These are phyloP conservation scores for Parauchenoglanis ngamensis DNA, from an alignment of 2,797 vertebrate genomes.

Conservation along the genomic window DNA sequence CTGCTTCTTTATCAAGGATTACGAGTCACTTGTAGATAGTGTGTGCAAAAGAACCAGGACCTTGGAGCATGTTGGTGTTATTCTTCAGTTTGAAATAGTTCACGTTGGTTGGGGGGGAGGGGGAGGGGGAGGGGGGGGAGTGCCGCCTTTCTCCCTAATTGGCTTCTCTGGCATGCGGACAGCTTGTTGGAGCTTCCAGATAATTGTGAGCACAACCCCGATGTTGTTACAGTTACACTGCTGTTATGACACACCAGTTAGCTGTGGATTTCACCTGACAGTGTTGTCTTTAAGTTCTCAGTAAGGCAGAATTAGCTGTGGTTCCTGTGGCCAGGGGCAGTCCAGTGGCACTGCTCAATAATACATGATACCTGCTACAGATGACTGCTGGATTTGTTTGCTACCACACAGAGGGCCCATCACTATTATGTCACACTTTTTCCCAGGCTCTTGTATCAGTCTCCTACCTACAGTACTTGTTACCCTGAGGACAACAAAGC, in stretches of 20 bases:
- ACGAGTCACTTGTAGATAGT: slow-evolving; percentile 11
- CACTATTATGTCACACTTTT: slow-evolving; percentile 1
- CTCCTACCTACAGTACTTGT: slow-evolving; percentile 29
- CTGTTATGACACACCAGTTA: slow-evolving; percentile 37
- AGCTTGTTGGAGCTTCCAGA: slow-evolving; percentile 43
- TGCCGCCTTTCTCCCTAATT: slow-evolving; percentile 49
- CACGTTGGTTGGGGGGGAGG: too few species aligned
- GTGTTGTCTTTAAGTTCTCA: neutral
- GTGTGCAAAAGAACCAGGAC: slow-evolving; percentile 15
- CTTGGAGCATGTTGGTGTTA: slow-evolving; percentile 26
- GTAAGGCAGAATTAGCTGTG: neutral
- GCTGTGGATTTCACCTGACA: slow-evolving; percentile 28
- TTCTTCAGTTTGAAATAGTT: slow-evolving; percentile 42
- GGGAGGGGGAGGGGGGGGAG: neutral
- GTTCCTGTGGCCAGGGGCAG: neutral
- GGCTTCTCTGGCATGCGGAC: slow-evolving; percentile 43
- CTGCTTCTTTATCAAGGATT: slow-evolving; percentile 47
- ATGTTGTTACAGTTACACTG: slow-evolving; percentile 32
- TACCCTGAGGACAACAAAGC: slow-evolving; percentile 68
- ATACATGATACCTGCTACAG: neutral
- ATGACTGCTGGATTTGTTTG: neutral
- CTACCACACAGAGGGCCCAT: neutral
- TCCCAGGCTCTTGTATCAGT: slow-evolving; percentile 15
- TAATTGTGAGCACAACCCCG: slow-evolving; percentile 32
- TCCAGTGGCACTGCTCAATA: neutral